Evolutionary conservation across 2,888 invertebrate species (phyloP).

Genomic region (Ellobium chinense): DNA sequence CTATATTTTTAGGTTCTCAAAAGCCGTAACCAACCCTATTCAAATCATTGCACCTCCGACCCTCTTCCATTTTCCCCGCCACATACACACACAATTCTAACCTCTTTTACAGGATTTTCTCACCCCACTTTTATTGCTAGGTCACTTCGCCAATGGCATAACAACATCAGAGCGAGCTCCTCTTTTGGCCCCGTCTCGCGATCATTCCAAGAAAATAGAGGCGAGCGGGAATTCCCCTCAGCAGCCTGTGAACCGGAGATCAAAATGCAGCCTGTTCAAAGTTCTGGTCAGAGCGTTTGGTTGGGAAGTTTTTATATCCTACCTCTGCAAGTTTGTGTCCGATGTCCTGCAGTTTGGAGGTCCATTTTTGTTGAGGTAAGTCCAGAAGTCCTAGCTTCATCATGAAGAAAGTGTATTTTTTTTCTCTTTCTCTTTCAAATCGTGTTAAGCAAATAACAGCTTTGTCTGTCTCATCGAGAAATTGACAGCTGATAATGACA

Average conservation of each 20-base stretch:
- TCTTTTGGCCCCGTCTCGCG: not conserved
- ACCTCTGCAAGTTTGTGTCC: slow-evolving; percentile 49
- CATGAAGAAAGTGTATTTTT: too few relatives aligned
- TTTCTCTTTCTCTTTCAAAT: not conserved
- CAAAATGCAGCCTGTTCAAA: slow-evolving; percentile 41
- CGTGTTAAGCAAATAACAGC: not conserved
- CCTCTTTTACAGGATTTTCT: too few relatives aligned
- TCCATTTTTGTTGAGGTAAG: slow-evolving; percentile 54
- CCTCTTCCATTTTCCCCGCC: too few relatives aligned
- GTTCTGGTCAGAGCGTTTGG: slow-evolving; percentile 56
- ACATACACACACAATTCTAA: too few relatives aligned
- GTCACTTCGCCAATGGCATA: too few relatives aligned
- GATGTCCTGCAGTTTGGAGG: slow-evolving; percentile 51
- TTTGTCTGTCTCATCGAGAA: too few relatives aligned
- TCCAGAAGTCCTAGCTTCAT: too few relatives aligned
- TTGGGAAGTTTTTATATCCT: slow-evolving; percentile 54
- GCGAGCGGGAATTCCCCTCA: not conserved
- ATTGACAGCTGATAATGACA: too few relatives aligned
- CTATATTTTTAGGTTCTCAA: too few relatives aligned
- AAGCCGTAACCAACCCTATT: too few relatives aligned
- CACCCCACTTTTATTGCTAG: too few relatives aligned
- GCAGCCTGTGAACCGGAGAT: slow-evolving; percentile 9
- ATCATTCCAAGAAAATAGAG: not conserved
- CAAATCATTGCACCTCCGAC: too few relatives aligned
- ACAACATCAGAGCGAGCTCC: not conserved